A percentile compares a stretch with the other conserved stretches of the same genome.
Conservation (phyloP, 2,113 vertebrate genomes). For the Dicerorhinus sumatrensis region DNA sequence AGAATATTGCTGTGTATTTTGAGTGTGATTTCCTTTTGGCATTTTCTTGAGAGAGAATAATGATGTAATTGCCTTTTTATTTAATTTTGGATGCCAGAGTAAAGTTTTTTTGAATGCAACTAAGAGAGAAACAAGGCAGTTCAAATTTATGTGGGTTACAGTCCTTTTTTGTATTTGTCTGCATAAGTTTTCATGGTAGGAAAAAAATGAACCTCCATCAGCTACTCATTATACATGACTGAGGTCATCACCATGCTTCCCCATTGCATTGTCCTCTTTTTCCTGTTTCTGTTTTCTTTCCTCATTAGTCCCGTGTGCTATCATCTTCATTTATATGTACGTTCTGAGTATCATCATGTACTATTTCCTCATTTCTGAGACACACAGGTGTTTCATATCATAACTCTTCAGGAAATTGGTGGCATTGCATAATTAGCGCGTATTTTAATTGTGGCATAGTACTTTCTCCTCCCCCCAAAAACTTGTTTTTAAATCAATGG, state of each 20-base stretch:
- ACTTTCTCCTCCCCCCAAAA: background rate
- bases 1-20: background rate
- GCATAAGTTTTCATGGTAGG: background rate
- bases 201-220: background rate
- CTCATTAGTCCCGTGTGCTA: background rate
- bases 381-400: background rate
- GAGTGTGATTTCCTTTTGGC: background rate
- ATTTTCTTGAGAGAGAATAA: constrained; percentile 34
- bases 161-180: background rate
- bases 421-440: background rate
- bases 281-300: background rate
- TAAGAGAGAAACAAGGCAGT: background rate
- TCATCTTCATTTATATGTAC: background rate
- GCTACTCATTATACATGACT: too few species aligned
- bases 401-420: background rate
- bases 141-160: background rate
- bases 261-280: background rate
- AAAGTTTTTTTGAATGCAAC: constrained; percentile 7
- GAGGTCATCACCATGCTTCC: background rate
- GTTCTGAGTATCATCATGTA: background rate
- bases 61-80: background rate
- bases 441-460: background rate
- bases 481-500: background rate
- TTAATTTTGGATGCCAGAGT: background rate
- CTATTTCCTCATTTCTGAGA: background rate